Base-by-base conservation (phyloP, 1,140 invertebrate species). In the Drosophila oshimai region DNA sequence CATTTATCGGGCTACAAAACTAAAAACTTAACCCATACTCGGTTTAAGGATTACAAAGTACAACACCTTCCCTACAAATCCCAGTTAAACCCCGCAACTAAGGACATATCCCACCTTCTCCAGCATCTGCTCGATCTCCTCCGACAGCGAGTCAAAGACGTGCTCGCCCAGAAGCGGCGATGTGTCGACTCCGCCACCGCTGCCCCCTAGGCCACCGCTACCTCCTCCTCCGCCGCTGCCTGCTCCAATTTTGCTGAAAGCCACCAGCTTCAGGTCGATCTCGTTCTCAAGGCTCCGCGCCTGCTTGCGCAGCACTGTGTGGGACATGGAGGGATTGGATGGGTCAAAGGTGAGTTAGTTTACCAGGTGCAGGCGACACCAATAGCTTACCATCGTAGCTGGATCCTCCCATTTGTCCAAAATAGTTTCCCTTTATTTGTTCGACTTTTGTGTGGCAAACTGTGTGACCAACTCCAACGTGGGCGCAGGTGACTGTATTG, bases 241-340 rank as follows among this genome's bases (percentile, higher is more conserved):
- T 41, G 97, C 95, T 18, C 97, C 97, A 15, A 99, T 92, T 93
- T 99, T 99, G 91, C 97, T 99, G 86, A 98, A 98, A 10, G 97
- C 96, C 0, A 99, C 97, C 44, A 99, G 92, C 91, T 99, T 99
- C 2, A 97, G 93, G 92, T 99, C 98, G 68, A 99, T 98, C 91
- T 99, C 98, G 94, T 98, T 99, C 93, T 99, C 98, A 20, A 99
- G 92, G 65, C 96, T 94, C 58, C 98, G 93, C 0, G 98, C 98
- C 92, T 98, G 96, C 90, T 98, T 98, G 39, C 98, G 93, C 37
- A 99, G 92, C 92, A 98, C 98, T 99, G 34, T 26, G n/a, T 0
- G 12, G 10, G 24, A 4, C 20, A 41, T 18, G 1, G 4, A 7
- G 13, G 5, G 7, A 12, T 6, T 9, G 0, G 3, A 6, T 4